These are phyloP conservation scores for Myotis pilosus DNA, from an alignment of 2,797 vertebrate species.

Conservation along the genomic window DNA sequence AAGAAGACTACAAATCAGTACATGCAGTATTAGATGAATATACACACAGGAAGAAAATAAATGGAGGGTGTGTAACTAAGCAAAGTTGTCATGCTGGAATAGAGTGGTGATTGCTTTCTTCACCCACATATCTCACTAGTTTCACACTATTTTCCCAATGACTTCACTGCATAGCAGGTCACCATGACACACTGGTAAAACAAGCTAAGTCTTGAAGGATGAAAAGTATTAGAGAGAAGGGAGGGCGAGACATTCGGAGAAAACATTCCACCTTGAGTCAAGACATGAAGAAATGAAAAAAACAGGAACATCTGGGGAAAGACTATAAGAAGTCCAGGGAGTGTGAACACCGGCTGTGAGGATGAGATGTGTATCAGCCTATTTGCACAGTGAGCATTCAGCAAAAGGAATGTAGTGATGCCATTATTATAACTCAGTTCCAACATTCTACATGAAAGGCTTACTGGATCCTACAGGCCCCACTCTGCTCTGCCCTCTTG, in stretches of 20 bases:
- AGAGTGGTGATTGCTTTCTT: not conserved
- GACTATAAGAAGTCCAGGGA: not conserved
- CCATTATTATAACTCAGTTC: too few relatives aligned
- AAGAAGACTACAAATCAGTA: constrained; percentile 13
- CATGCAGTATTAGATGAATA: not conserved
- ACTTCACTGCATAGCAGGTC: not conserved
- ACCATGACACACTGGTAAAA: not conserved
- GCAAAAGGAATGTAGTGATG: not conserved
- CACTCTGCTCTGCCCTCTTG: too few relatives aligned
- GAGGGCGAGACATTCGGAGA: not conserved
- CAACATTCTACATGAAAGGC: too few relatives aligned
- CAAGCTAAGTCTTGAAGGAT: not conserved
- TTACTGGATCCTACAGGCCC: too few relatives aligned
- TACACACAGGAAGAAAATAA: not conserved
- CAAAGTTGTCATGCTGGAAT: not conserved
- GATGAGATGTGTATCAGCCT: not conserved
- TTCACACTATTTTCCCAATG: not conserved
- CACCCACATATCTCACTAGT: not conserved
- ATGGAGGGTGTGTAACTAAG: not conserved
- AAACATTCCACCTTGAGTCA: not conserved
- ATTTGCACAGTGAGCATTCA: not conserved
- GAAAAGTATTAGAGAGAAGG: not conserved
- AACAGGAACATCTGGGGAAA: not conserved
- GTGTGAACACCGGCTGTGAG: not conserved
- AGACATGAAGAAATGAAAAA: not conserved